Evolutionary conservation across 2,113 vertebrate genomes (phyloP).

Genomic region (Clarias gariepinus): DNA sequence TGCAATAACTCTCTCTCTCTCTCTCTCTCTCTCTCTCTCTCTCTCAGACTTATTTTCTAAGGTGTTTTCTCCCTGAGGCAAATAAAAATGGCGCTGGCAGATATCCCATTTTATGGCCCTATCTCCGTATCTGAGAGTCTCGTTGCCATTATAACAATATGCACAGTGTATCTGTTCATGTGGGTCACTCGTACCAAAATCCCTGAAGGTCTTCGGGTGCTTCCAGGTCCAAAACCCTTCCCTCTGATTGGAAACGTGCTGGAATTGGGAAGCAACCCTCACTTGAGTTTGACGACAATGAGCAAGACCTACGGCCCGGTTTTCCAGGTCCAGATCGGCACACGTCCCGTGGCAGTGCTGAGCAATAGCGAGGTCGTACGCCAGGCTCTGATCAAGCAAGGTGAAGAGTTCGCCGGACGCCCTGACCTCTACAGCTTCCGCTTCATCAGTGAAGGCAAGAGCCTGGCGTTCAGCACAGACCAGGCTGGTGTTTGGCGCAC

Average conservation of each 20-base stretch:
- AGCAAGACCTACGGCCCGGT: slow-evolving; percentile 80
- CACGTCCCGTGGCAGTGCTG: slow-evolving; percentile 84
- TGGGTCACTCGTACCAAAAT: slow-evolving; percentile 59
- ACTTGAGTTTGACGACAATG: slow-evolving; percentile 79
- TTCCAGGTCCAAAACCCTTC: slow-evolving; percentile 79
- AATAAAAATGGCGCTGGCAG: slow-evolving; percentile 66
- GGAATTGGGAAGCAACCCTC: slow-evolving; percentile 74
- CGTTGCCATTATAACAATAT: slow-evolving; percentile 66
- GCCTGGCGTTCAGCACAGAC: slow-evolving; percentile 76
- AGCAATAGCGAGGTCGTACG: slow-evolving; percentile 76
- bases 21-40: neutral
- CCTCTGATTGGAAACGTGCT: slow-evolving; percentile 83
- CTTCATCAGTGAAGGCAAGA: slow-evolving; percentile 68
- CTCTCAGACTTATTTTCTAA: neutral
- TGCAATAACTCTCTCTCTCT: neutral
- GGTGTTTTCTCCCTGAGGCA: slow-evolving; percentile 16
- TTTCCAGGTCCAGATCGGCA: slow-evolving; percentile 83
- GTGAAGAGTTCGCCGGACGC: slow-evolving; percentile 84
- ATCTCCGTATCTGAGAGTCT: slow-evolving; percentile 76
- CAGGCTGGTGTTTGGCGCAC: slow-evolving; percentile 71
- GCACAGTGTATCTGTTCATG: slow-evolving; percentile 72
- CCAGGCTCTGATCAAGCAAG: slow-evolving; percentile 86
- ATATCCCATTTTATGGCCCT: slow-evolving; percentile 64
- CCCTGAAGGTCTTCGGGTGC: slow-evolving; percentile 76
- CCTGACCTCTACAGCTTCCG: slow-evolving; percentile 78